phyloP scores from a whole-genome alignment of 2,797 vertebrate species.

The Chrysocyon brachyurus region DNA sequence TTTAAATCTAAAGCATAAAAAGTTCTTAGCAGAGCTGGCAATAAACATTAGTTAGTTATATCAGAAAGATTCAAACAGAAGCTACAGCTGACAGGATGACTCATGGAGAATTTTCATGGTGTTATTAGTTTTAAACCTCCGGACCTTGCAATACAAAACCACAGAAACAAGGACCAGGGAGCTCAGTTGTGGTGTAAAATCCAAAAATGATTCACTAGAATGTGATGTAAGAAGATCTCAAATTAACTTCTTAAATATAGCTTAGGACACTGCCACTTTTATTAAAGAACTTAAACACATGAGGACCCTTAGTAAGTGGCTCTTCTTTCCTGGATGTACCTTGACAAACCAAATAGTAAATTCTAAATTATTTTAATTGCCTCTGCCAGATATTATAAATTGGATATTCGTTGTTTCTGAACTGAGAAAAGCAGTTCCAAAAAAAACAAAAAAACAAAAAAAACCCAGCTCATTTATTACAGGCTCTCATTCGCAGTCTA shows the following conservation, averaged over 20 bases:
- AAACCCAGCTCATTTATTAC: background rate
- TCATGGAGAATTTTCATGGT: constrained; percentile 79
- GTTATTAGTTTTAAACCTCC: constrained; percentile 77
- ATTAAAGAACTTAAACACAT: constrained; percentile 27
- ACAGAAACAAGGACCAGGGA: constrained; percentile 49
- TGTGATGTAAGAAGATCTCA: constrained; percentile 20
- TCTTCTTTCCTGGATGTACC: constrained; percentile 18
- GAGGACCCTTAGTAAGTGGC: background rate
- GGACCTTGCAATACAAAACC: constrained; percentile 3
- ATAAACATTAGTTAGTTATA: constrained; percentile 76
- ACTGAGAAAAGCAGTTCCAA: constrained; percentile 4
- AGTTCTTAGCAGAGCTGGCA: constrained; percentile 61
- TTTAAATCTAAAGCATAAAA: background rate
- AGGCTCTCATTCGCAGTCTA: background rate
- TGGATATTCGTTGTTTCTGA: constrained; percentile 37
- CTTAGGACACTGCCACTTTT: constrained; percentile 6
- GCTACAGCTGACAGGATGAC: constrained; percentile 82
- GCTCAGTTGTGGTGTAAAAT: constrained; percentile 20
- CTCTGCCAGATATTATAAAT: background rate
- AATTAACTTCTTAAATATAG: constrained; percentile 47
- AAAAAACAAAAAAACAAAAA: background rate
- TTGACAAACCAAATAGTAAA: constrained; percentile 16
- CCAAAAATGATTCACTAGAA: constrained; percentile 58
- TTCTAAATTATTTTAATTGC: constrained; percentile 31
- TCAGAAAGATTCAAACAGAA: constrained; percentile 79